phyloP scores from a whole-genome alignment of 2,797 vertebrate species.

The Choloepus didactylus region DNA sequence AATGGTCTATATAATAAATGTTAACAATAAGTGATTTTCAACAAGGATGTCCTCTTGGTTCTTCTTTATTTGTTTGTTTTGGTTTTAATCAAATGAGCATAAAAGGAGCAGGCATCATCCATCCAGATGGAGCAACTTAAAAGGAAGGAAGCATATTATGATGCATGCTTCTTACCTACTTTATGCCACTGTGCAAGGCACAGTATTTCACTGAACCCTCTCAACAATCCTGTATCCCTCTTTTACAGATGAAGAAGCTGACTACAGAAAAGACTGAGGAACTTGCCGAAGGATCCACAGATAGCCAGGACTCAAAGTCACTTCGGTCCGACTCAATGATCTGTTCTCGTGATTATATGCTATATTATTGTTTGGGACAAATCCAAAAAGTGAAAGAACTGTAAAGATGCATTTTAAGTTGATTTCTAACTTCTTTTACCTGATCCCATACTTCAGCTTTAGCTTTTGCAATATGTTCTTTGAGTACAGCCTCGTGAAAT shows the following conservation, averaged over 20 bases:
- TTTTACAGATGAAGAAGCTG: slow-evolving; percentile 33
- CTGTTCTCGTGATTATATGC: not conserved
- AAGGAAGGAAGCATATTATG: not conserved
- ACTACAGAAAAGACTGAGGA: not conserved
- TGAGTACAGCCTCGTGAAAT: slow-evolving; percentile 71
- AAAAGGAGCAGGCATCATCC: not conserved
- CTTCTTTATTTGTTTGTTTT: not conserved
- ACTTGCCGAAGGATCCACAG: not conserved
- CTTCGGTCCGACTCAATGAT: not conserved
- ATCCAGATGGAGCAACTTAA: not conserved
- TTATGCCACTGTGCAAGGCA: not conserved
- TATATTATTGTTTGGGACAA: not conserved
- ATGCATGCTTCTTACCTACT: not conserved
- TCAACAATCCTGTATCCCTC: not conserved
- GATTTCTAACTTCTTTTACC: slow-evolving; percentile 80
- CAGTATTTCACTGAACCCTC: not conserved
- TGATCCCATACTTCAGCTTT: slow-evolving; percentile 79
- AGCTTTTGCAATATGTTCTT: slow-evolving; percentile 80
- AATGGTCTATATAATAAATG: not conserved
- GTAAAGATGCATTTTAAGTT: not conserved
- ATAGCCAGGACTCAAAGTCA: not conserved
- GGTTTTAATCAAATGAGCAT: slow-evolving; percentile 14
- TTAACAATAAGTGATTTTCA: slow-evolving; percentile 11
- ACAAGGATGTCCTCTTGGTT: not conserved
- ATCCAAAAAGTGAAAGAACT: not conserved